Evolutionary conservation across 2,797 vertebrate species (phyloP), one percentile per base, ranked within the genome.

Genomic region (Halcyon leucocephala): DNA sequence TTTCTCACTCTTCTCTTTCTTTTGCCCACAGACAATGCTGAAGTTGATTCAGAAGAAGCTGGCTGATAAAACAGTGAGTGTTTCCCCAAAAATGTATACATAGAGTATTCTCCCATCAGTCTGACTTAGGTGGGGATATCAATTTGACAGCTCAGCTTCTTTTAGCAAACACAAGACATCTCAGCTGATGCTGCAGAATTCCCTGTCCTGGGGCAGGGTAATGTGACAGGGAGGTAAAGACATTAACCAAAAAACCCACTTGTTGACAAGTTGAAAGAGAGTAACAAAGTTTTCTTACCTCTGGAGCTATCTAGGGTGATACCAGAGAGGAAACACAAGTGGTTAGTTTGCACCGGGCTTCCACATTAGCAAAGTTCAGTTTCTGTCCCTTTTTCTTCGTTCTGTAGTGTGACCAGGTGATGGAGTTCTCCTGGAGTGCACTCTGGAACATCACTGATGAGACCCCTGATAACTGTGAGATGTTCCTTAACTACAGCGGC

Each of bases 361-460:
- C 26, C 21, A 29, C 42, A 35, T 54, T 49, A 28, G 39, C 3
- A 5, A 66, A 67, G 18, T 18, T 90, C 39, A 81, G 29, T 85
- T 52, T 77, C 8, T 70, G 25, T 29, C 41, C 73, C 28, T 76
- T 66, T 48, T 25, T 65, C 13, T 42, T 37, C 3, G 49, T 39
- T 54, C 6, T 14, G 1, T 85, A 99, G 99, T 99, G 99, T 67
- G 99, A 99, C 96, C 99, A 99, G 98, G 99, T 99, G 94, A 99
- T 99, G 99, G 99, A 99, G 98, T 99, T 99, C 94, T 99, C 99
- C 82, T 99, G 99, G 99, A 99, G 99, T 1, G 99, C 99, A 18
- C 97, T 99, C 81, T 99, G 99, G 99, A 99, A 99, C 97, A 99
- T 99, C 97, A 99, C 99, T 0, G 99, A 99, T 4, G 99, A 99